A percentile compares a stretch with the other conserved stretches of the same genome.
phyloP scores from a whole-genome alignment of 2,888 invertebrate species.

The Apamea epomidion region DNA sequence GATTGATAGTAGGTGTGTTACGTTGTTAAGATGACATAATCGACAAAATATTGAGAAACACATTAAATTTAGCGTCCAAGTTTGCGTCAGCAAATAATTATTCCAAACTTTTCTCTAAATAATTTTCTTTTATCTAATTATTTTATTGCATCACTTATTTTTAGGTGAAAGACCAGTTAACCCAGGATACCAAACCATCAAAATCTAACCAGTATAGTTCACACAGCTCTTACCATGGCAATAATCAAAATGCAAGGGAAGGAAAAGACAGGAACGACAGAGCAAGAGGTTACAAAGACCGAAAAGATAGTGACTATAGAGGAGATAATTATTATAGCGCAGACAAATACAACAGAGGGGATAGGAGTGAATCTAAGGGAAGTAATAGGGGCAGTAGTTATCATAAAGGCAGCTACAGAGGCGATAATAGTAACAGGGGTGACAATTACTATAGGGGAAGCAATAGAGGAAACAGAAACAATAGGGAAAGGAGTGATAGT shows the following conservation, averaged over 20 bases:
- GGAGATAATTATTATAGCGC: conserved; percentile 4
- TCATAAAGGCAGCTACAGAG: conserved; percentile 1
- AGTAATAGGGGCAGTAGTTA: conserved; percentile 8
- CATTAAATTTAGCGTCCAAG: background rate
- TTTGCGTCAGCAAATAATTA: background rate
- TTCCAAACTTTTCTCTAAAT: background rate
- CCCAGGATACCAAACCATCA: background rate
- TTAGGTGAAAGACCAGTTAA: conserved; percentile 34
- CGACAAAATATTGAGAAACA: background rate
- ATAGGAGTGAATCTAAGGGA: conserved; percentile 13
- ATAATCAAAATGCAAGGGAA: conserved; percentile 29
- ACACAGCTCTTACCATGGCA: background rate
- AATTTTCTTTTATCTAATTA: no score
- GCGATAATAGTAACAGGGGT: background rate
- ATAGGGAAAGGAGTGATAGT: background rate
- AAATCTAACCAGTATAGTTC: conserved; percentile 33
- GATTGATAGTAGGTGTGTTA: background rate
- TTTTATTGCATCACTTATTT: conserved; percentile 9
- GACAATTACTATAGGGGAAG: background rate
- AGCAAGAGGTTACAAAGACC: conserved; percentile 16
- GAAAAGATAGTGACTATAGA: conserved; percentile 20
- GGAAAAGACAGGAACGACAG: conserved; percentile 20
- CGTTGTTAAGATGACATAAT: no score
- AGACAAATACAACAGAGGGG: conserved; percentile 12
- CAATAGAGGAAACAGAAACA: conserved; percentile 3